Conservation (phyloP, 2,888 invertebrate genomes). For the Oscheius sp. region DNA sequence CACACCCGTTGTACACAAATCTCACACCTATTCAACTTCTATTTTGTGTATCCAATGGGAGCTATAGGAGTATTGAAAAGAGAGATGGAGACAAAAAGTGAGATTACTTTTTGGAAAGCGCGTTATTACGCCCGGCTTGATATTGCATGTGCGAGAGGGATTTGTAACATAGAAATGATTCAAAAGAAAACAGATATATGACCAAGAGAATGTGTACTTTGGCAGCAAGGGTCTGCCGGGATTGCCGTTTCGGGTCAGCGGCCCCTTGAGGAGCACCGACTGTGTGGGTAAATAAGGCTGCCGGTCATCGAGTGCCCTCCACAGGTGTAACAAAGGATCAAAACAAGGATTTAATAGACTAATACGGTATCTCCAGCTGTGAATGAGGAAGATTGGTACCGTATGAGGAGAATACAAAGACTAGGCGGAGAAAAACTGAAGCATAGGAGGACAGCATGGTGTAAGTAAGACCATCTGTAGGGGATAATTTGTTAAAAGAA, state of each 20-base stretch:
- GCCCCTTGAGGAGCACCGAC: slow-evolving; percentile 34
- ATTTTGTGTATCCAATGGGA: slow-evolving; percentile 6
- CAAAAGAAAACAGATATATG: not conserved
- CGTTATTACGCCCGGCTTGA: too few species aligned
- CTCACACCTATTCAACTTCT: not conserved
- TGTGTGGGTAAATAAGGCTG: slow-evolving; percentile 27
- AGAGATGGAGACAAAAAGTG: not conserved
- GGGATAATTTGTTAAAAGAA: not conserved
- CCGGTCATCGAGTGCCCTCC: slow-evolving; percentile 14
- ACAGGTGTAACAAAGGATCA: too few species aligned
- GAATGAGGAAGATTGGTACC: too few species aligned
- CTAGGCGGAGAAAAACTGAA: not conserved
- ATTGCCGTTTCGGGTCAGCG: slow-evolving; percentile 33
- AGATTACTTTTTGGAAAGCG: not conserved
- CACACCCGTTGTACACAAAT: slow-evolving; percentile 27
- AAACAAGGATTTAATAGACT: too few species aligned
- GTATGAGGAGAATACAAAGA: too few species aligned
- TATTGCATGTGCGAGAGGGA: too few species aligned
- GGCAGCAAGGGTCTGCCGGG: slow-evolving; percentile 18
- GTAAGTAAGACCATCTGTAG: slow-evolving; percentile 21
- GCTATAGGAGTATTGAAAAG: not conserved
- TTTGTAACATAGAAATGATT: too few species aligned
- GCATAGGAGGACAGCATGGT: not conserved
- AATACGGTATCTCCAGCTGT: too few species aligned
- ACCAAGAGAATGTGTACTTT: slow-evolving; percentile 22